A percentile compares a stretch with the other conserved stretches of the same genome.
Evolutionary conservation across 2,888 invertebrate genomes (phyloP).

Genomic region (Dasysyrphus tricinctus): DNA sequence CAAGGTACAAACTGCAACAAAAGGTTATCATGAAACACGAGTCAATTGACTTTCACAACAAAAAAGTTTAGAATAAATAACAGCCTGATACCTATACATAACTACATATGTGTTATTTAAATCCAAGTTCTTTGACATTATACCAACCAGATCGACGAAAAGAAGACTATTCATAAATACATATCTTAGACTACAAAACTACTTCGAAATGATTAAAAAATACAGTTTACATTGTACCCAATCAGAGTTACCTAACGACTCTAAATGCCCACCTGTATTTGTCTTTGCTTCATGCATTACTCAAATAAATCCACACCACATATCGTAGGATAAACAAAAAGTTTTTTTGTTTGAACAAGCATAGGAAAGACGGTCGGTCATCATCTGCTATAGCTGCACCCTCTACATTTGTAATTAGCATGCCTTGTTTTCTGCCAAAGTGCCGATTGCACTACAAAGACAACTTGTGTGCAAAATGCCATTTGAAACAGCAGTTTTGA

Average conservation of each 20-base stretch:
- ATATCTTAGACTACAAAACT: background rate
- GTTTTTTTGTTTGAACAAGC: slow-evolving; percentile 40
- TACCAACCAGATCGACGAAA: background rate
- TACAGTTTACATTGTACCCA: background rate
- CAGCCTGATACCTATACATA: no score
- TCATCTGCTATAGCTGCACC: slow-evolving; percentile 66
- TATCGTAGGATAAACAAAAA: slow-evolving; percentile 40
- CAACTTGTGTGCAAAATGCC: slow-evolving; percentile 65
- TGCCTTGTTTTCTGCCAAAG: slow-evolving; percentile 58
- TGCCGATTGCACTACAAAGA: slow-evolving; percentile 53
- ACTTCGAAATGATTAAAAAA: background rate
- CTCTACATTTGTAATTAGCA: slow-evolving; percentile 70
- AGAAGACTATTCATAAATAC: background rate
- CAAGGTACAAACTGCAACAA: no score
- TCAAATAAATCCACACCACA: slow-evolving; percentile 16
- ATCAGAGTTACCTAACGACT: background rate
- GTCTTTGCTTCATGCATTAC: background rate
- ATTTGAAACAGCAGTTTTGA: slow-evolving; percentile 56
- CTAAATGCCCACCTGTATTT: slow-evolving; percentile 40
- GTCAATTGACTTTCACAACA: no score
- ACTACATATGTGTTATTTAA: background rate
- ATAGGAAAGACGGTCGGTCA: slow-evolving; percentile 33
- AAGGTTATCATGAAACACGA: no score
- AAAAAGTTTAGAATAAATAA: no score
- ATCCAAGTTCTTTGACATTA: slow-evolving; percentile 12